Evolutionary conservation across 2,797 vertebrate genomes (phyloP), one percentile per base, ranked within the genome.

Genomic region (Moxostoma hubbsi): DNA sequence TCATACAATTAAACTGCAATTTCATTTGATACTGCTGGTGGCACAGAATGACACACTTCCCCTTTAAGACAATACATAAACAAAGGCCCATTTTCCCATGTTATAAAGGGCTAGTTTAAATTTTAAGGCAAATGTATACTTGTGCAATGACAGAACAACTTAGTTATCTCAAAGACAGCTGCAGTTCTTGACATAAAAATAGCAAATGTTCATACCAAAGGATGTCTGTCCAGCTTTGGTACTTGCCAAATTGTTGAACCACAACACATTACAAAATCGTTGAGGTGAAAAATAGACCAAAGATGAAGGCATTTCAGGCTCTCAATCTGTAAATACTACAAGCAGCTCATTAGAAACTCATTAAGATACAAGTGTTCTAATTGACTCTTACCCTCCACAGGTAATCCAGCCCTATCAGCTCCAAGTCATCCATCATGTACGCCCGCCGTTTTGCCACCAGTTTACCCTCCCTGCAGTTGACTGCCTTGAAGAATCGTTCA

Each of bases 341-440:
- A 51, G 12, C 47, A 53, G 18, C 47, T 73, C 49, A 51, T 46
- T 62, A 74, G 9, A 74, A 10, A n/a, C 49, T 61, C 24, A 24
- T 24, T 46, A 72, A 18, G 43, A 49, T 55, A 43, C 36, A 47
- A 36, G 43, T 5, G n/a, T 43, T 45, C 6, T 58, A 50, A 5
- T 24, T 4, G 50, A 70, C 2, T 59, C 96, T 93, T 92, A 99
- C 98, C 96, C 98, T 96, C 98, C 98, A 99, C 85, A 99, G 95
- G 90, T 99, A 99, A 92, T 99, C 98, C 92, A 99, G 92, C 88
- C 98, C 98, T 92, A 99, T 99, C 86, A 99, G 92, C 86, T 99
- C 98, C 92, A 99, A 92, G 91, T 99, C 98, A 89, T 99, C 98
- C 97, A 99, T 99, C 98, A 99, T 99, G 93, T 99, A 99, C 53